Base-by-base conservation (phyloP, 2,888 invertebrate species). In the Noctua comes region DNA sequence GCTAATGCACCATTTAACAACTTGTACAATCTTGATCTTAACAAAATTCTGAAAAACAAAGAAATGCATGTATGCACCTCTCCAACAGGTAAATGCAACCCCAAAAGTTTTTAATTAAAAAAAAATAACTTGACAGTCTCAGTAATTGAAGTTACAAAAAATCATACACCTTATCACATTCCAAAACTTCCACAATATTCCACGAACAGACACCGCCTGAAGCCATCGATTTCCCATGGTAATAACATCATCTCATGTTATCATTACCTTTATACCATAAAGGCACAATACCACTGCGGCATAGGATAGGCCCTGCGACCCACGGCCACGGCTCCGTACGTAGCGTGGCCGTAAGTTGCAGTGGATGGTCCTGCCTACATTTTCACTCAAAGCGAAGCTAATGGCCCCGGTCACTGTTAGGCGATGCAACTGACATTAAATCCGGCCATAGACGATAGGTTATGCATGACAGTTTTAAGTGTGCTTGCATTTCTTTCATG, bases 171-270 rank as follows among this genome's bases (percentile, higher is more conserved):
- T 46, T 18, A 78, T 64, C 40, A 43, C 6, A 54, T 64, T 64
- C 64, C 24, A 46, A 78, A 18, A 36, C 46, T 24, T 16, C 5
- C 21, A 59, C 27, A 73, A 46, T 51, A 54, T 68, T 57, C 68
- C 36, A 16, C n/a, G 51, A 10, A 64, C 40, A 57, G 24, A n/a
- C 68, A 57, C 16, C 48, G 88, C 87, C 89, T 51, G 57, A 51
- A 88, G 88, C 79, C 18, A 73, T 71, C 36, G 66, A 88, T 88
- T 82, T 36, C 77, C 68, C 69, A 83, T 62, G 88, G 88, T 80
- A 78, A 73, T 86, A 89, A 77, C 69, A 62, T 27, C 51, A 82
- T 7, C 18, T 18, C n/a, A 72, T 36, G 62, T 79, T 27, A 81
- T 77, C 76, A 87, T 87, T 82, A 82, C 62, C 36, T 31, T 31